phyloP scores from a whole-genome alignment of 2,888 invertebrate genomes.

The Noctua fimbriata region DNA sequence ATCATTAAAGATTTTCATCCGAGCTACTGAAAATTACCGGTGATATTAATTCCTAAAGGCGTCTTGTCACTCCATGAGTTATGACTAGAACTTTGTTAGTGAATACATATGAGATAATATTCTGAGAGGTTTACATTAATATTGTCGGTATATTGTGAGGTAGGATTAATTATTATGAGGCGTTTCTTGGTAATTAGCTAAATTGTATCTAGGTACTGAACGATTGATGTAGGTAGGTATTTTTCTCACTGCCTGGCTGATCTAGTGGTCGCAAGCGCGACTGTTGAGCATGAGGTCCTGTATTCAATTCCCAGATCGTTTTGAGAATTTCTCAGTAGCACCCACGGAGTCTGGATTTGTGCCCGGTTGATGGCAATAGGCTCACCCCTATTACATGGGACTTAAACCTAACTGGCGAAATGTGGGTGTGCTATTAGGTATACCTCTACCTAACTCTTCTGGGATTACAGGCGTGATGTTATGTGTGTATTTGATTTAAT shows the following conservation, averaged over 20 bases:
- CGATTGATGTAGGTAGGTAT: background rate
- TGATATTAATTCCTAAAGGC: conserved; percentile 44
- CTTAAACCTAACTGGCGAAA: background rate
- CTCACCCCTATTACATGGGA: too few relatives aligned
- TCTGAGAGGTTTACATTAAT: background rate
- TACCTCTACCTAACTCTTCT: background rate
- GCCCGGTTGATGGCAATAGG: too few relatives aligned
- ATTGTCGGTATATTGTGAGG: conserved; percentile 3
- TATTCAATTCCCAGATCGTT: background rate
- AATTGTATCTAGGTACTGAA: background rate
- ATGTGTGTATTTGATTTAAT: background rate
- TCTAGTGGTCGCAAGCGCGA: too few relatives aligned
- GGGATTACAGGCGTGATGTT: too few relatives aligned
- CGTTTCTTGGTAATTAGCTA: background rate
- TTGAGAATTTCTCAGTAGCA: background rate
- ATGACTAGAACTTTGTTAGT: conserved; percentile 21
- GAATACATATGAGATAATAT: conserved; percentile 17
- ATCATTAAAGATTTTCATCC: conserved; percentile 13
- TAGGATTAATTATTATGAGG: background rate
- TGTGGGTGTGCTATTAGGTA: background rate
- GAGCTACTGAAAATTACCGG: conserved; percentile 20
- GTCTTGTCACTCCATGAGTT: conserved; percentile 45
- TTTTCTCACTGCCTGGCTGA: background rate
- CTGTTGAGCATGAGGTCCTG: background rate
- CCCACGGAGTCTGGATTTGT: background rate